A percentile compares a stretch with the other conserved stretches of the same genome.
Conservation (phyloP, 30 jellyfish, hydroid and myxozoan species). For the Aurelia aurita complex sp. Pacific region DNA sequence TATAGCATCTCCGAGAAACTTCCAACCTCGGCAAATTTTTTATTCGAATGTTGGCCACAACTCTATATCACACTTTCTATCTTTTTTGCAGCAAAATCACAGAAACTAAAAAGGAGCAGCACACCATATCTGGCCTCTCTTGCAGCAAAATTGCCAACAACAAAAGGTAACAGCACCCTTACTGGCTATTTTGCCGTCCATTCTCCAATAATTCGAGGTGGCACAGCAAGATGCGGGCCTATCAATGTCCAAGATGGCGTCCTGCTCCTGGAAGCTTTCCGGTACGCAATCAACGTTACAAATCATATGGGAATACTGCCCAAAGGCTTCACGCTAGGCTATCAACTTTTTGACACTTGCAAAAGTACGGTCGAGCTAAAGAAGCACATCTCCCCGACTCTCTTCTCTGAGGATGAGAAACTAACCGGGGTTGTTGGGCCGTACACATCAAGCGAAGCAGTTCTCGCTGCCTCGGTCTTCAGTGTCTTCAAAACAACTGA, state of each 20-base stretch:
- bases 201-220: slow-evolving; percentile 30
- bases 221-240: slow-evolving; percentile 52
- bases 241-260: slow-evolving; percentile 62
- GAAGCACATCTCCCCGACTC: slow-evolving; percentile 26
- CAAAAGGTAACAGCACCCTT: slow-evolving; percentile 23
- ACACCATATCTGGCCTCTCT: background rate
- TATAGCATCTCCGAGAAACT: too few species aligned
- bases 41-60: too few species aligned
- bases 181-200: slow-evolving; percentile 74
- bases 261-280: slow-evolving; percentile 72
- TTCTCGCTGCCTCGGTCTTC: slow-evolving; percentile 65
- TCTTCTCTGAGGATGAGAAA: slow-evolving; percentile 6
- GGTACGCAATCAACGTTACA: slow-evolving; percentile 61
- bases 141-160: slow-evolving; percentile 38
- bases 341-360: slow-evolving; percentile 62
- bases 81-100: too few species aligned
- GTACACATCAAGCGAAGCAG: slow-evolving; percentile 70
- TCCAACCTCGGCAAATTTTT: too few species aligned
- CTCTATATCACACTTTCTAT: too few species aligned
- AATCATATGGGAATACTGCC: slow-evolving; percentile 38
- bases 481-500: slow-evolving; percentile 57
- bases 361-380: slow-evolving; percentile 57
- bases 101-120: too few species aligned
- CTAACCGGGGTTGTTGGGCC: slow-evolving; percentile 78
- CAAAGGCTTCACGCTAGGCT: slow-evolving; percentile 57